Evolutionary conservation across 2,113 vertebrate genomes (phyloP), one percentile per base, ranked within the genome.

Genomic region (Serinus canaria): DNA sequence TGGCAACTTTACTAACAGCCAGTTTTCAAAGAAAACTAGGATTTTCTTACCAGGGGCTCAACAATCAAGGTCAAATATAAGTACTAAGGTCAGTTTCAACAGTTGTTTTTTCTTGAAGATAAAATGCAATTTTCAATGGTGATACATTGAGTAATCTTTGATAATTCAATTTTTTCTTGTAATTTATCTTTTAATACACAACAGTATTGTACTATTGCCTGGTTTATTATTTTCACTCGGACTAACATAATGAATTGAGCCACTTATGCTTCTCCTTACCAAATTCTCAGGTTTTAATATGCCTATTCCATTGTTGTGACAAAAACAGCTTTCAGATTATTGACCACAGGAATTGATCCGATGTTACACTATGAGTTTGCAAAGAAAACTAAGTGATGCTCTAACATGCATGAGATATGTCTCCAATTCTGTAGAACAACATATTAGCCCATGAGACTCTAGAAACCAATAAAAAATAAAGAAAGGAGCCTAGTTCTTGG

Each of bases 1-100:
- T 95, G 97, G 95, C 44, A 92, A 67, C n/a, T 84, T 19, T 50
- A 55, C n/a, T 66, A 79, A 95, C 49, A 95, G 88, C 81, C 83
- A 15, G 35, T 70, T 93, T 92, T 59, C 64, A 24, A 87, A 63
- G 35, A 68, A 95, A 94, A 75, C 9, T 73, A 59, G 46, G 37
- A 52, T 68, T 87, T 87, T 84, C n/a, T 78, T 49, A 47, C 13
- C 24, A 74, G 5, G 3, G 3, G 24, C 46, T 33, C 44, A 83
- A 58, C 5, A 55, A 72, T 39, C 28, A 81, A 80, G 21, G 52
- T 91, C 52, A 92, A 90, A 62, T 27, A 49, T 14, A 60, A 85
- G 79, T 23, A 60, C 11, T 49, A 55, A 43, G 14, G 13, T 4
- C 5, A 73, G 15, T 69, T 87, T 90, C 90, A 79, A 60, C 10